A percentile compares a stretch with the other conserved stretches of the same genome.
phyloP scores from a whole-genome alignment of 2,888 invertebrate genomes.

The Drosophila lutescens region DNA sequence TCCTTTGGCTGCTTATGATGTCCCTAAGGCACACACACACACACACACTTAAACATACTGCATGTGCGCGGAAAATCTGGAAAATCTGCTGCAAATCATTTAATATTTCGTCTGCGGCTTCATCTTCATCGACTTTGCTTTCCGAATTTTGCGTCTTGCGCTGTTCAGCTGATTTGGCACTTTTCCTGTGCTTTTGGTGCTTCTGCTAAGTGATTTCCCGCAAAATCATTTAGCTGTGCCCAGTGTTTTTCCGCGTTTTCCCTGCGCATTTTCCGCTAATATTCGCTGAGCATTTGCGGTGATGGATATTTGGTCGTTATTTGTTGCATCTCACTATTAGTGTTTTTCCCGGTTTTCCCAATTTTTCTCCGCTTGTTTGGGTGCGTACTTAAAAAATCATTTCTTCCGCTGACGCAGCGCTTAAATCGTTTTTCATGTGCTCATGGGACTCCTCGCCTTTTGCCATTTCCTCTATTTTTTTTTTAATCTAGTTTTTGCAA shows the following conservation, averaged over 20 bases:
- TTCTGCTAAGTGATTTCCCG: slow-evolving; percentile 53
- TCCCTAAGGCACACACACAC: slow-evolving; percentile 25
- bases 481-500: slow-evolving; percentile 1
- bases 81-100: slow-evolving; percentile 59
- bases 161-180: slow-evolving; percentile 57
- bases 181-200: slow-evolving; percentile 48
- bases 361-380: slow-evolving; percentile 23
- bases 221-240: slow-evolving; percentile 50
- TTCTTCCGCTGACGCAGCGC: slow-evolving; percentile 61
- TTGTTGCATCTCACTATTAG: slow-evolving; percentile 37
- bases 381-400: slow-evolving; percentile 64
- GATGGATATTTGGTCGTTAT: slow-evolving; percentile 69
- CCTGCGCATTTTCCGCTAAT: slow-evolving; percentile 9
- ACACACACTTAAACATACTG: not conserved
- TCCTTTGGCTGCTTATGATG: slow-evolving; percentile 23
- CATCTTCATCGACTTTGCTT: slow-evolving; percentile 5
- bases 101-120: slow-evolving; percentile 53
- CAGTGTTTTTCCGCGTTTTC: slow-evolving; percentile 11
- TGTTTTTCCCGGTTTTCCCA: slow-evolving; percentile 5
- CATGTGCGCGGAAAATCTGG: slow-evolving; percentile 34
- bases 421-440: slow-evolving; percentile 46
- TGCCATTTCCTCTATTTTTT: slow-evolving; percentile 1
- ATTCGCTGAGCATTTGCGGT: slow-evolving; percentile 15
- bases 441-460: slow-evolving; percentile 4
- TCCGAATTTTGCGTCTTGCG: not conserved